A percentile compares a stretch with the other conserved stretches of the same genome.
Conservation (phyloP, 1,140 invertebrate genomes). For the Caenorhabditis brenneri region DNA sequence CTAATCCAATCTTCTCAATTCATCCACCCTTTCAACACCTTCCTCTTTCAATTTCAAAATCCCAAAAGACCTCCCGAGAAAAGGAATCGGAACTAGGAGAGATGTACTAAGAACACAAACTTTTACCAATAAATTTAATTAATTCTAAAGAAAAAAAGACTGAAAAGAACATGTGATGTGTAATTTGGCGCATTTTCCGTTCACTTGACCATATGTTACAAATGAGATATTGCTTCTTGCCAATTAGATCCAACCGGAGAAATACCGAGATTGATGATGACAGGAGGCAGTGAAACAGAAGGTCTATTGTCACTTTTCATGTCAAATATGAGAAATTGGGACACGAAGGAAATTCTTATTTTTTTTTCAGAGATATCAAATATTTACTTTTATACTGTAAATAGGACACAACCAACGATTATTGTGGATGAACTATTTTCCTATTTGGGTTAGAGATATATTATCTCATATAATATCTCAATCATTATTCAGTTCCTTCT, state of each 20-base stretch:
- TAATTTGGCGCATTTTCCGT: background rate
- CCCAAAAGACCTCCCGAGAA: background rate
- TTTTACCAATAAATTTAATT: no score
- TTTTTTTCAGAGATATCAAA: no score
- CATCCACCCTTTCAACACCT: background rate
- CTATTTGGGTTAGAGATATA: no score
- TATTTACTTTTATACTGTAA: no score
- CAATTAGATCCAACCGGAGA: background rate
- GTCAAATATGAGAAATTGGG: conserved; percentile 1
- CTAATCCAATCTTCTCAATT: conserved; percentile 28
- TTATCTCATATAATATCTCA: no score
- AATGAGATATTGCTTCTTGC: conserved; percentile 7
- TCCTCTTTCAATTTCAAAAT: background rate
- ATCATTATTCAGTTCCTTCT: no score
- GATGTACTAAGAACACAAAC: background rate
- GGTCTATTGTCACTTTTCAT: conserved; percentile 20
- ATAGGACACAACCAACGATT: no score
- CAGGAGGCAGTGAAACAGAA: background rate
- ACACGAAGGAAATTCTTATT: background rate
- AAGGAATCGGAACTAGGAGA: background rate
- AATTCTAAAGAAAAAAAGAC: background rate
- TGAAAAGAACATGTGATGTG: background rate
- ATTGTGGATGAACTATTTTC: no score
- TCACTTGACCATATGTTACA: conserved; percentile 36
- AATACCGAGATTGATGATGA: conserved; percentile 35